Evolutionary conservation across 2,797 vertebrate genomes (phyloP).

Genomic region (Avahi laniger): DNA sequence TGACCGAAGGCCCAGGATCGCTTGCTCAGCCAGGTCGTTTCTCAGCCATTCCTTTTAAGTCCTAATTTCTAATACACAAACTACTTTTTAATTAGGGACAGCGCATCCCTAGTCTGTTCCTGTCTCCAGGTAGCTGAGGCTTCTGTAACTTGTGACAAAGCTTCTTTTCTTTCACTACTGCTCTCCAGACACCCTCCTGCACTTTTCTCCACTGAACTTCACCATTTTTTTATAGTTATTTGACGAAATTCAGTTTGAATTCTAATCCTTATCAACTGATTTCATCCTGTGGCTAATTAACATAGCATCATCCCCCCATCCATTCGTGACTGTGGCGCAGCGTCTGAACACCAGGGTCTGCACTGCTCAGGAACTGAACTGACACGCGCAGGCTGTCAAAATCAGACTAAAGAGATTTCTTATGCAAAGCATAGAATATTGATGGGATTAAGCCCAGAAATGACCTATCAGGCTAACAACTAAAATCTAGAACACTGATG

Average conservation of each 20-base stretch:
- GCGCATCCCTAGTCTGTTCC: accelerated
- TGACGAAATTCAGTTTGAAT: too few relatives aligned
- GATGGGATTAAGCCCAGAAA: neutral
- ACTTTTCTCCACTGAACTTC: neutral
- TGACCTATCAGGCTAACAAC: too few relatives aligned
- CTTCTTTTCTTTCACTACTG: neutral
- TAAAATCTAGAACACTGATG: neutral
- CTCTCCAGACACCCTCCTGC: neutral
- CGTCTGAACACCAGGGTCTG: neutral
- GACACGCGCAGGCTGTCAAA: too few relatives aligned
- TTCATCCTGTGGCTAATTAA: neutral
- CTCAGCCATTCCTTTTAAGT: neutral
- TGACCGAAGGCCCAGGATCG: neutral
- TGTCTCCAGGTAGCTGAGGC: neutral
- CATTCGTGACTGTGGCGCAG: accelerated
- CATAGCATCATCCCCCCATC: accelerated
- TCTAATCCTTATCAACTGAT: neutral
- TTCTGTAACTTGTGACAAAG: accelerated
- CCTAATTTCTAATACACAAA: neutral
- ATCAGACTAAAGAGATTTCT: neutral
- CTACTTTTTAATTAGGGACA: neutral
- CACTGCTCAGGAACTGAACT: accelerated
- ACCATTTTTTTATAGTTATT: accelerated
- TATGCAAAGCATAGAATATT: neutral
- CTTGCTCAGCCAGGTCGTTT: neutral